phyloP scores from a whole-genome alignment of 2,113 vertebrate genomes.

The Eulemur macaco region DNA sequence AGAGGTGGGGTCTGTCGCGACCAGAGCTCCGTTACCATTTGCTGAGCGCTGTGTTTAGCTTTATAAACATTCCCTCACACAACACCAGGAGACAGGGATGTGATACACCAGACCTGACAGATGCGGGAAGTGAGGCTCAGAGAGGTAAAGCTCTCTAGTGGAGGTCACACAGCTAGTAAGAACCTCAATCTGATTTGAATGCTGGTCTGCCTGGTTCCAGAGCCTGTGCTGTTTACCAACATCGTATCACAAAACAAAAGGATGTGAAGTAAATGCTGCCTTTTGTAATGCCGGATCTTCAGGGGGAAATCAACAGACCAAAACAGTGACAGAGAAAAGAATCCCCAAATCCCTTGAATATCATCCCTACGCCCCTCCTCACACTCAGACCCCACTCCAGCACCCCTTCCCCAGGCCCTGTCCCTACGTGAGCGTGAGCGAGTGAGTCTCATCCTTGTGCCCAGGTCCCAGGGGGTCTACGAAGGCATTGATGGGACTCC shows the following conservation, averaged over 20 bases:
- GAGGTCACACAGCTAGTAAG: neutral
- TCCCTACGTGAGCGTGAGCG: neutral
- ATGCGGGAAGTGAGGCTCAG: neutral
- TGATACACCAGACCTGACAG: neutral
- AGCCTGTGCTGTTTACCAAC: neutral
- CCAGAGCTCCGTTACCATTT: neutral
- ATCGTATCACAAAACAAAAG: neutral
- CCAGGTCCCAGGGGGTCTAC: neutral
- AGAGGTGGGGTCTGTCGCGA: neutral
- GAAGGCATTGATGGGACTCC: neutral
- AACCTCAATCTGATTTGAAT: neutral
- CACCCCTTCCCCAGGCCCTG: neutral
- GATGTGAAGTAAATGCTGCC: neutral
- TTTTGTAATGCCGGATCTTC: neutral
- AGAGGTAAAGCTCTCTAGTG: neutral
- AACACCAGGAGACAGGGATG: neutral
- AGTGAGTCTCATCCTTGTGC: neutral
- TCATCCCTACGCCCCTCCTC: neutral
- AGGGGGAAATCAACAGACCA: neutral
- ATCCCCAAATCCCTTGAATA: neutral
- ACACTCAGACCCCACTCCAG: neutral
- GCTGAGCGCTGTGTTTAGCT: neutral
- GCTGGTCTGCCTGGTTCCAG: neutral
- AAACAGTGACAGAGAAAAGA: neutral
- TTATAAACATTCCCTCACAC: neutral